Conservation (phyloP, 2,888 invertebrate genomes). For the Lymantria monacha region DNA sequence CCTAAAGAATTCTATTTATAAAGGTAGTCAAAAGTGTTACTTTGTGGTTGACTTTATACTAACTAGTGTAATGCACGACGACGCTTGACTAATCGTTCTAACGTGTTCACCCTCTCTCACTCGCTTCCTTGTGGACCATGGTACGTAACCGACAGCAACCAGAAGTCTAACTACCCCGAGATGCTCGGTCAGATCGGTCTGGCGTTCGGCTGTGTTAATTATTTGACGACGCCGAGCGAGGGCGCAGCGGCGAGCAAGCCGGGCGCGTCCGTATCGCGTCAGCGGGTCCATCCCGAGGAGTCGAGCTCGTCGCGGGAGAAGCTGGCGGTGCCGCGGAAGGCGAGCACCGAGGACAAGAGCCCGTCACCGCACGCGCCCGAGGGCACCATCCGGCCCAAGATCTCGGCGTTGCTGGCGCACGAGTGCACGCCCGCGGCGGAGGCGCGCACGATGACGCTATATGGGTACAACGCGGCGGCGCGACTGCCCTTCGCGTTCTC, state of each 20-base stretch:
- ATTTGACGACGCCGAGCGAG: constrained; percentile 64
- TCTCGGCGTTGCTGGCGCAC: constrained; percentile 66
- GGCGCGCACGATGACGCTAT: constrained; percentile 70
- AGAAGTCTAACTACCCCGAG: constrained; percentile 79
- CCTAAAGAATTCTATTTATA: constrained; percentile 77
- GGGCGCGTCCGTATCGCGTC: constrained; percentile 53
- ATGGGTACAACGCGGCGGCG: constrained; percentile 78
- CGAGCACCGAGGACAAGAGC: constrained; percentile 66
- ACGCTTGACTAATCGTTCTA: constrained; percentile 25
- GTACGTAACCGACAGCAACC: constrained; percentile 67
- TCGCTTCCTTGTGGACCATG: constrained; percentile 51
- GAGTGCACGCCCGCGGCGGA: constrained; percentile 68
- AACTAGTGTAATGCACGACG: constrained; percentile 26
- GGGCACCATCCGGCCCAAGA: constrained; percentile 68
- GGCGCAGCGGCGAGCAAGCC: constrained; percentile 33
- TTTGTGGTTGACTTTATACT: constrained; percentile 40
- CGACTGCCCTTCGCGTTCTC: constrained; percentile 76
- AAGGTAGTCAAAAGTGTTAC: constrained; percentile 75
- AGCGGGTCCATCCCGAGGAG: constrained; percentile 72
- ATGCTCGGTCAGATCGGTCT: constrained; percentile 80
- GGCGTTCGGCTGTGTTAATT: constrained; percentile 79
- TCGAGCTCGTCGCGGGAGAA: constrained; percentile 60
- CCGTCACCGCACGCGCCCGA: constrained; percentile 58
- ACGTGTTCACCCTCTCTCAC: constrained; percentile 46
- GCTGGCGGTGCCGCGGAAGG: constrained; percentile 53